Base-by-base conservation (phyloP, 2,888 invertebrate species). In the Drosophila subsilvestris region DNA sequence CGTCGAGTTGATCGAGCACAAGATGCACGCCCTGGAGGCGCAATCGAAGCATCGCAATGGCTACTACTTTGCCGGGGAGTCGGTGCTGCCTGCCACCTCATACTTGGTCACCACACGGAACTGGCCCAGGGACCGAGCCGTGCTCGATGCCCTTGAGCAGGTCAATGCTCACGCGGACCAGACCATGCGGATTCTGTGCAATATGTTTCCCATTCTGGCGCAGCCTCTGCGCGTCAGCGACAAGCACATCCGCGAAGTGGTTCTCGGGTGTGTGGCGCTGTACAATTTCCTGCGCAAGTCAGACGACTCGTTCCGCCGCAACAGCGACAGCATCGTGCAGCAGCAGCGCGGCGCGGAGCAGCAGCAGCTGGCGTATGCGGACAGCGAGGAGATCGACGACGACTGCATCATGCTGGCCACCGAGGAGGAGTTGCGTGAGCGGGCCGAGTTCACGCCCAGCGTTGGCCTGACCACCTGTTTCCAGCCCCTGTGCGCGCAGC, bases 251-350 rank as follows among this genome's bases (percentile, higher is more conserved):
- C 83, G 86, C 48, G 91, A 91, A 68, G 90, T 91, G 14, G 90
- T 90, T 1, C 71, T 91, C 3, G 91, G 91, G 67, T 90, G 90
- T 75, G 89, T 91, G 63, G 90, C 91, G n/a, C 72, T 91, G 8
- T 91, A 91, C 57, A 91, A 91, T 78, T 91, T 90, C 71, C 80
- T 91, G 80, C 90, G 91, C 14, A 91, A 91, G 73, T 90, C 90
- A 18, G 89, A 91, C 62, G 79, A 80, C 45, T 82, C 89, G 10
- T 91, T 90, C 67, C 89, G 86, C 25, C 86, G 90, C 58, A 88
- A 86, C 65, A 90, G 90, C 22, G 90, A 91, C 59, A 80, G 76
- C 69, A 87, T 86, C 55, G 80, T 80, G 32, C 80, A 80, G 47
- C 86, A 86, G 18, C 74, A 75, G 1, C 67, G 60, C 14, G 63